Conservation (phyloP, 2,113 vertebrate species). For the Circaetus cinerascens region DNA sequence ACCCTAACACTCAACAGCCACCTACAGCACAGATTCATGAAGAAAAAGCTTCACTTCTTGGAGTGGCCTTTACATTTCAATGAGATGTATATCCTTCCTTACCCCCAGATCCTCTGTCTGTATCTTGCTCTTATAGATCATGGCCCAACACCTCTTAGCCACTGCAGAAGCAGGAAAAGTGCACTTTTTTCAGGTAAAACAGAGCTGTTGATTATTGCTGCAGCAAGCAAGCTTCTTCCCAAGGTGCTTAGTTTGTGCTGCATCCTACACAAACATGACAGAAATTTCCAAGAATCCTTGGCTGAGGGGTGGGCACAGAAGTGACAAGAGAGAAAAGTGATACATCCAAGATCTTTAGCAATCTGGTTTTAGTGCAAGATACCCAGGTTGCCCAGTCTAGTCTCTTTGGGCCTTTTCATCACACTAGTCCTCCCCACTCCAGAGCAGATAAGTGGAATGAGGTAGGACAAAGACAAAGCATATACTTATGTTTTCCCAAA, state of each 20-base stretch:
- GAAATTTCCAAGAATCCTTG: background rate
- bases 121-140: background rate
- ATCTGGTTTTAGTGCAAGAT: background rate
- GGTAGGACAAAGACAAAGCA: background rate
- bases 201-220: background rate
- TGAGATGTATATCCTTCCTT: background rate
- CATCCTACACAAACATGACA: background rate
- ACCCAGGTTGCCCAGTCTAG: background rate
- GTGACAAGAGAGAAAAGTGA: background rate
- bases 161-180: background rate
- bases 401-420: background rate
- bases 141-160: background rate
- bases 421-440: background rate
- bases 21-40: background rate
- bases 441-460: background rate
- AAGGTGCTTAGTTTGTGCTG: background rate
- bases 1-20: background rate
- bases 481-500: background rate
- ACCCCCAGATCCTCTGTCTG: background rate
- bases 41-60: background rate
- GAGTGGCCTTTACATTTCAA: background rate
- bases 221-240: background rate
- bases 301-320: background rate
- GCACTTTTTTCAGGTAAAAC: background rate
- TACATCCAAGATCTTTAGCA: background rate